phyloP scores from a whole-genome alignment of 2,113 vertebrate species.

The Artemisiospiza belli region DNA sequence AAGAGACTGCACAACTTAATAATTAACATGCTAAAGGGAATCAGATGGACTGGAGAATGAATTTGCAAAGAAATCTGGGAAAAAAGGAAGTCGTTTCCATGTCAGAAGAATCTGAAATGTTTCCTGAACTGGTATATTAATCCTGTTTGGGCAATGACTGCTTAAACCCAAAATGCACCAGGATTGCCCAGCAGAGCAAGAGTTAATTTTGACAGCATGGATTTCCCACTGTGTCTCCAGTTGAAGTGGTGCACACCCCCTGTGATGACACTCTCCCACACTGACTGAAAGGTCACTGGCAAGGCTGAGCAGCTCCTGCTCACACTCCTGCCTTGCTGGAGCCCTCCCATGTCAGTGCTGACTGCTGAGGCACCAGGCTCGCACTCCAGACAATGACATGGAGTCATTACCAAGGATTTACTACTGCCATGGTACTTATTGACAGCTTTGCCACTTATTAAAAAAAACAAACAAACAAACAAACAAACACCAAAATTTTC shows the following conservation, averaged over 20 bases:
- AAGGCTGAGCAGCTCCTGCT: background rate
- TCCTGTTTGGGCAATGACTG: background rate
- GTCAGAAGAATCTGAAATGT: background rate
- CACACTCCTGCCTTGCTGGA: background rate
- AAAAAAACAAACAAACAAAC: background rate
- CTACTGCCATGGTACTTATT: background rate
- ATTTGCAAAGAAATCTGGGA: background rate
- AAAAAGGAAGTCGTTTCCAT: background rate
- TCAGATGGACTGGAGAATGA: accelerated
- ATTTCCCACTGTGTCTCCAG: background rate
- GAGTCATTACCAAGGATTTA: background rate
- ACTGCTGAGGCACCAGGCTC: background rate
- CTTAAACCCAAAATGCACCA: background rate
- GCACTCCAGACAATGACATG: background rate
- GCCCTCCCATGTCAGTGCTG: background rate
- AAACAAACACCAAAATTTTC: background rate
- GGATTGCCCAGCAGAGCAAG: background rate
- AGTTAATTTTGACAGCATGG: background rate
- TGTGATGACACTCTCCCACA: background rate
- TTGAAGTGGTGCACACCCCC: background rate
- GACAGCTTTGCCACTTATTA: background rate
- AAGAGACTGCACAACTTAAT: background rate
- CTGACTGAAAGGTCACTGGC: background rate
- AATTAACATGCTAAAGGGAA: background rate
- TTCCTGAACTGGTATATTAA: background rate